Evolutionary conservation across 2,888 invertebrate species (phyloP).

Genomic region (Myopa tessellatipennis): DNA sequence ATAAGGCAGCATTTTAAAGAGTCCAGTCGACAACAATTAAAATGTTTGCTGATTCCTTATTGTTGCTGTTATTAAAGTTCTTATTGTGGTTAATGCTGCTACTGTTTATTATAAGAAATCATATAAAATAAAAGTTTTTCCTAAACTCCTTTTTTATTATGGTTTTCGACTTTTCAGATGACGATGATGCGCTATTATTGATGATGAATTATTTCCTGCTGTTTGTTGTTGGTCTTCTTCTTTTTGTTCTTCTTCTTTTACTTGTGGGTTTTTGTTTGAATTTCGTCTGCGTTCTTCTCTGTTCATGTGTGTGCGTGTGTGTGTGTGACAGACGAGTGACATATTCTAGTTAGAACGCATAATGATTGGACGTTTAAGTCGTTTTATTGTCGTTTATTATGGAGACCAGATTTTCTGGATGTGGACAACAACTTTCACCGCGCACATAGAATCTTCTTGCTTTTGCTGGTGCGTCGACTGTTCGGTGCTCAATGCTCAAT

Average conservation of each 20-base stretch:
- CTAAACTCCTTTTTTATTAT: too few species aligned
- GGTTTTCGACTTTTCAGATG: too few species aligned
- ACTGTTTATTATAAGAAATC: too few species aligned
- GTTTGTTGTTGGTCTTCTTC: background rate
- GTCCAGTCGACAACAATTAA: slow-evolving; percentile 27
- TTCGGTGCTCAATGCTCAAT: background rate
- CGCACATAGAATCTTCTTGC: slow-evolving; percentile 18
- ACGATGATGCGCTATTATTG: too few species aligned
- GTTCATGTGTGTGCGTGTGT: background rate
- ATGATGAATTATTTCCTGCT: too few species aligned
- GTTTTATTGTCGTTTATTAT: slow-evolving; percentile 51
- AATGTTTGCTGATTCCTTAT: slow-evolving; percentile 23
- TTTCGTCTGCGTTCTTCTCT: background rate
- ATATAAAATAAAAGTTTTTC: too few species aligned
- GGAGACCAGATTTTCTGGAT: slow-evolving; percentile 56
- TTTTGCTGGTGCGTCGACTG: slow-evolving; percentile 1
- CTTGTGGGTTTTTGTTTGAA: background rate
- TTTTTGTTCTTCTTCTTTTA: background rate
- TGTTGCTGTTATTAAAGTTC: background rate
- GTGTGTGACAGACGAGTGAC: slow-evolving; percentile 40
- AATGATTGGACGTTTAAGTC: slow-evolving; percentile 56
- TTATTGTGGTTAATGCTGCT: background rate
- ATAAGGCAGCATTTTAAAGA: background rate
- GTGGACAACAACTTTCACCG: slow-evolving; percentile 48
- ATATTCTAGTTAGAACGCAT: slow-evolving; percentile 57